Evolutionary conservation across 2,797 vertebrate species (phyloP).

Genomic region (Tauraco hartlaubi): DNA sequence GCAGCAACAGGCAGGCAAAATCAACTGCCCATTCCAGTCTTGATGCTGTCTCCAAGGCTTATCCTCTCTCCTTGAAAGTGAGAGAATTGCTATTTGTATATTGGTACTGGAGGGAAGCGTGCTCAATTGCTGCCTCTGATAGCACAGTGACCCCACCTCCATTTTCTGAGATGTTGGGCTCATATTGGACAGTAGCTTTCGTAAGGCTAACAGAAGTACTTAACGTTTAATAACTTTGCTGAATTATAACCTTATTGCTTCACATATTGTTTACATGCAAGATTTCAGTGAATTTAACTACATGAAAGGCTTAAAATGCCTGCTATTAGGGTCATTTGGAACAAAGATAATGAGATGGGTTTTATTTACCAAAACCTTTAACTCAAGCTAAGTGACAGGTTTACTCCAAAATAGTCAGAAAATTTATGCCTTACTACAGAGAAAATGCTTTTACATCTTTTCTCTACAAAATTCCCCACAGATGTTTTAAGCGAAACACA

Average conservation of each 20-base stretch:
- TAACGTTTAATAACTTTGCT: background rate
- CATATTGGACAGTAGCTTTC: background rate
- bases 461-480: background rate
- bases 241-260: background rate
- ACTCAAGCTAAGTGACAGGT: background rate
- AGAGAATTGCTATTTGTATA: background rate
- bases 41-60: background rate
- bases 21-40: background rate
- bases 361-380: slow-evolving; percentile 19
- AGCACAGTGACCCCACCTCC: background rate
- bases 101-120: background rate
- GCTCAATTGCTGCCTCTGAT: background rate
- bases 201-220: background rate
- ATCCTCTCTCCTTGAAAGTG: background rate
- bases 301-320: background rate
- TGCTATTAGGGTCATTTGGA: background rate
- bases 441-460: background rate
- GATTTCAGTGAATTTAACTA: background rate
- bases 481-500: background rate
- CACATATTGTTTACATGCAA: background rate
- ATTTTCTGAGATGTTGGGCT: background rate
- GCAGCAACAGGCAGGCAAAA: background rate
- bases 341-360: background rate
- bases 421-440: background rate
- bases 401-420: background rate